A percentile compares a stretch with the other conserved stretches of the same genome.
These are phyloP conservation scores for Megaustenia siamemsis DNA, from an alignment of 2,888 invertebrate species.

Conservation along the genomic window DNA sequence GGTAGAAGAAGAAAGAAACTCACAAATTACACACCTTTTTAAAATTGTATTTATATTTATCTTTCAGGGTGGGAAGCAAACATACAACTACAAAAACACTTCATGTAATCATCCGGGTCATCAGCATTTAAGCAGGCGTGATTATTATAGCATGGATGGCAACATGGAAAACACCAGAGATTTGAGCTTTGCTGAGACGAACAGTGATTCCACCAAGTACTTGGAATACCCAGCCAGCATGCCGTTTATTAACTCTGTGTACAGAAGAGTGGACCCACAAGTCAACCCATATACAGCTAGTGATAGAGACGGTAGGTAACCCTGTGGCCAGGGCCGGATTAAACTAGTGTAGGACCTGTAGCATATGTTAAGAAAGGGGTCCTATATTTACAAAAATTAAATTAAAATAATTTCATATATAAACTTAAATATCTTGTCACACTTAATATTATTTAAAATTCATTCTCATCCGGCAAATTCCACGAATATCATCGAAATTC, in stretches of 20 bases:
- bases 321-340: too few relatives aligned
- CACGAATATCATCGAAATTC: too few relatives aligned
- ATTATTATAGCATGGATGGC: not conserved
- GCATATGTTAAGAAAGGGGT: too few relatives aligned
- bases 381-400: too few relatives aligned
- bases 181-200: not conserved
- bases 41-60: not conserved
- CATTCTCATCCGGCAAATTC: too few relatives aligned
- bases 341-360: too few relatives aligned
- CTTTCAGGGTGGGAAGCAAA: not conserved
- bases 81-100: not conserved
- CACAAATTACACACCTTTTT: too few relatives aligned
- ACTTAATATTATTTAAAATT: too few relatives aligned
- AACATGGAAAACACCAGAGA: not conserved
- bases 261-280: constrained; percentile 66
- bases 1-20: too few relatives aligned
- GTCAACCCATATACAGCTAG: constrained; percentile 73
- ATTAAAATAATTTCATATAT: too few relatives aligned
- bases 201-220: constrained; percentile 31
- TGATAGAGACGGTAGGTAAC: constrained; percentile 73
- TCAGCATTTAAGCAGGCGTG: not conserved
- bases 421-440: too few relatives aligned
- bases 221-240: constrained; percentile 69
- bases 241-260: constrained; percentile 75
- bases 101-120: not conserved